Conservation (phyloP, 2,113 vertebrate genomes). For the Malurus elegans region DNA sequence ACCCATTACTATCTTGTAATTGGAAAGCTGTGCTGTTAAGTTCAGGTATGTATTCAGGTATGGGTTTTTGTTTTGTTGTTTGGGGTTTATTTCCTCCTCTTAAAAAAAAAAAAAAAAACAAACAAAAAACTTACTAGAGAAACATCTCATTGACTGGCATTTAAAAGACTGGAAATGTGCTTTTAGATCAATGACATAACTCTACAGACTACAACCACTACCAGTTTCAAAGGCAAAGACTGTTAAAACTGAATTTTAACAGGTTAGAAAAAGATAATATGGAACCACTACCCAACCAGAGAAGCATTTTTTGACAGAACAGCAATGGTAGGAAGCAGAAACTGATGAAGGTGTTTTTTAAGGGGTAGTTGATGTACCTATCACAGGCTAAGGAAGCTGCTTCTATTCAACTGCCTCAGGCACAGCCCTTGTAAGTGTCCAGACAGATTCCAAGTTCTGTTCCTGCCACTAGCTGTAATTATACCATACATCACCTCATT, state of each 20-base stretch:
- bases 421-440: neutral
- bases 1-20: neutral
- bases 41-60: neutral
- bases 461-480: neutral
- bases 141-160: neutral
- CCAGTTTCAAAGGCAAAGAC: neutral
- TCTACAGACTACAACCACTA: neutral
- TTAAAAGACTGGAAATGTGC: neutral
- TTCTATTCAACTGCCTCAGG: neutral
- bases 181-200: neutral
- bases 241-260: neutral
- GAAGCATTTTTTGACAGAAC: neutral
- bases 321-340: neutral
- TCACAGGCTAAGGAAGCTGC: neutral
- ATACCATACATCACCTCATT: neutral
- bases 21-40: neutral
- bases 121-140: neutral
- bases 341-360: neutral
- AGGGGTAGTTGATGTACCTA: neutral
- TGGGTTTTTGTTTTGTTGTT: neutral
- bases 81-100: neutral
- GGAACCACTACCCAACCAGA: neutral
- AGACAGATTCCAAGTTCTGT: neutral
- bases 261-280: neutral
- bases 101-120: neutral